Evolutionary conservation across 2,888 invertebrate species (phyloP), one percentile per base, ranked within the genome.

Genomic region (Harpalus rubripes): DNA sequence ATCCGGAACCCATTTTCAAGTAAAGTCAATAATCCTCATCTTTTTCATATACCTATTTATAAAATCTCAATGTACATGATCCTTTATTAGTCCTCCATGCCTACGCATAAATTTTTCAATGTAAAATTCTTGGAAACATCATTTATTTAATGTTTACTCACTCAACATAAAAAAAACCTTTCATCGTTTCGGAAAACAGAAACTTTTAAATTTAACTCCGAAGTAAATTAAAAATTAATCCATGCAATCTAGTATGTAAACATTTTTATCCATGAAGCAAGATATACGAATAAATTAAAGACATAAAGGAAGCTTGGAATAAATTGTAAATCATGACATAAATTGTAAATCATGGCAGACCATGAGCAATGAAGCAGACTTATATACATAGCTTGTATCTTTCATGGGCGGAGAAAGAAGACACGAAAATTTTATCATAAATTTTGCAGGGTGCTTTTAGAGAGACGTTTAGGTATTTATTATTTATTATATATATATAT

Each of bases 71-170:
- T 22, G 3, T 22, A 22, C 22, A 22, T 32, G 32, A 32, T 4
- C 32, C 32, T 32, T 32, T 32, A 32, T 32, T 22, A 22, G 3
- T 22, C 5, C 32, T 32, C 32, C 32, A 32, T 32, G 32, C 32
- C 32, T 32, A 32, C 32, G 32, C 32, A 52, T 52, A 52, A 52
- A 52, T 52, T 52, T 52, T 52, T 52, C 8, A 12, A 52, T 52
- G 12, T 52, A 10, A 52, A 52, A 12, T 52, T 52, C 44, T 10
- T 52, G 12, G 10, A 52, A 52, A 52, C 12, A 52, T 52, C 1
- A 12, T 52, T 52, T 52, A 52, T 52, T 52, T 52, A 52, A 52
- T 52, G 44, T 52, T 52, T 52, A 52, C 44, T 52, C 44, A 52
- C 10, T 52, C 44, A 8, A 4, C 8, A 52, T 12, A 12, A 5